Conservation (phyloP, 2,113 vertebrate genomes). For the Platysteira castanea region DNA sequence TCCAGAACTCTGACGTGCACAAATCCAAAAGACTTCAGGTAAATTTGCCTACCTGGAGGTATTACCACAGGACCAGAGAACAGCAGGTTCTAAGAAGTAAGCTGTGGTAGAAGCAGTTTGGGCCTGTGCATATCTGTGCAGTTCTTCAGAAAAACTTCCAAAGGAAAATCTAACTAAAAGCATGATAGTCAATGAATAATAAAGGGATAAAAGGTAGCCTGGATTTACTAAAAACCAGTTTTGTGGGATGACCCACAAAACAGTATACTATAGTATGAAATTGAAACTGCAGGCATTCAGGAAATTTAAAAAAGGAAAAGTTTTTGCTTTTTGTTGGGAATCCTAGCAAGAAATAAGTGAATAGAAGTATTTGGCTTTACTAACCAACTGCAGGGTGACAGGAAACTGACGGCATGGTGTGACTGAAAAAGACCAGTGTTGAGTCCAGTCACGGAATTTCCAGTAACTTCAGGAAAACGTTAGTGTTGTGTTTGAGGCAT, state of each 20-base stretch:
- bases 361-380: background rate
- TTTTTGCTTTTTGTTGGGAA: background rate
- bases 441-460: background rate
- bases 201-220: background rate
- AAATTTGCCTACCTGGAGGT: background rate
- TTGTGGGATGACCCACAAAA: background rate
- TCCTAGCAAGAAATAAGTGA: background rate
- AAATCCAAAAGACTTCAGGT: background rate
- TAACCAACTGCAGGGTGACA: accelerated
- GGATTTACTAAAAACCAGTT: background rate
- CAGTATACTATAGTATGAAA: background rate
- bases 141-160: background rate
- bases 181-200: background rate
- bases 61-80: background rate
- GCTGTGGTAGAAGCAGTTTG: background rate
- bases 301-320: background rate
- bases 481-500: background rate
- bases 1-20: accelerated
- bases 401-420: background rate
- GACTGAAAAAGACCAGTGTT: background rate
- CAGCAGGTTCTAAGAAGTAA: background rate
- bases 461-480: background rate
- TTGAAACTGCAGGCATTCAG: background rate
- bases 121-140: background rate
- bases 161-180: background rate